These are phyloP conservation scores for Drosophila lacteicornis DNA, from an alignment of 1,140 invertebrate species.

Conservation along the genomic window DNA sequence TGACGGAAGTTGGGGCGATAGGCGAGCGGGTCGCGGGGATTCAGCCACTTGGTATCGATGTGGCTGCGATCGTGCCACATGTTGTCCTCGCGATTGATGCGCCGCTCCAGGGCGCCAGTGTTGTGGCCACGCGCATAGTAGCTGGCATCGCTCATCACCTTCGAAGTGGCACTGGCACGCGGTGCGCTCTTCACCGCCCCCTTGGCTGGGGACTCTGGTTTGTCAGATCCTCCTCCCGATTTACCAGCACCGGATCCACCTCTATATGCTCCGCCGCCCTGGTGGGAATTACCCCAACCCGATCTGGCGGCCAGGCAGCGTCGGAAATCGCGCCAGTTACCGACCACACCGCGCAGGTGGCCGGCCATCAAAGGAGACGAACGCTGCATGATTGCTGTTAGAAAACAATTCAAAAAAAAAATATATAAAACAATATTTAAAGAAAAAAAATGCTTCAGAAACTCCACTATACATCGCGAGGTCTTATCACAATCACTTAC, in stretches of 20 bases:
- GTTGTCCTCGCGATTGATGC: slow-evolving; percentile 56
- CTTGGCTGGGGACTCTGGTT: not conserved
- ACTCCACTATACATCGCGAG: too few relatives aligned
- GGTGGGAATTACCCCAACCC: not conserved
- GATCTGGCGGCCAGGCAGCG: not conserved
- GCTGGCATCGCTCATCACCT: not conserved
- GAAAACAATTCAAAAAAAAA: not conserved
- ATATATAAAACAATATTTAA: too few relatives aligned
- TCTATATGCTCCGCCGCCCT: not conserved
- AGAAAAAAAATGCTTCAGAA: too few relatives aligned
- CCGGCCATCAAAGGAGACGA: not conserved
- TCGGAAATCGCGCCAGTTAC: not conserved
- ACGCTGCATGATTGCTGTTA: slow-evolving; percentile 9
- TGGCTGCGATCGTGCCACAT: slow-evolving; percentile 49
- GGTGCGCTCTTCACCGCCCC: not conserved
- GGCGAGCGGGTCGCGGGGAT: slow-evolving; percentile 27
- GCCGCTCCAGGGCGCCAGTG: not conserved
- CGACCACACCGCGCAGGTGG: not conserved
- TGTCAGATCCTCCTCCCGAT: not conserved
- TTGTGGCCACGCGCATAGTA: not conserved
- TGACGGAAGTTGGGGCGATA: slow-evolving; percentile 56
- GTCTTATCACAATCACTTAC: not conserved
- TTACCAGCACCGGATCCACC: not conserved
- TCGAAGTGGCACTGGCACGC: slow-evolving; percentile 17
- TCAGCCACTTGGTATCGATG: slow-evolving; percentile 53